phyloP scores from a whole-genome alignment of 1,140 invertebrate genomes.

The Drosophila biarmipes region DNA sequence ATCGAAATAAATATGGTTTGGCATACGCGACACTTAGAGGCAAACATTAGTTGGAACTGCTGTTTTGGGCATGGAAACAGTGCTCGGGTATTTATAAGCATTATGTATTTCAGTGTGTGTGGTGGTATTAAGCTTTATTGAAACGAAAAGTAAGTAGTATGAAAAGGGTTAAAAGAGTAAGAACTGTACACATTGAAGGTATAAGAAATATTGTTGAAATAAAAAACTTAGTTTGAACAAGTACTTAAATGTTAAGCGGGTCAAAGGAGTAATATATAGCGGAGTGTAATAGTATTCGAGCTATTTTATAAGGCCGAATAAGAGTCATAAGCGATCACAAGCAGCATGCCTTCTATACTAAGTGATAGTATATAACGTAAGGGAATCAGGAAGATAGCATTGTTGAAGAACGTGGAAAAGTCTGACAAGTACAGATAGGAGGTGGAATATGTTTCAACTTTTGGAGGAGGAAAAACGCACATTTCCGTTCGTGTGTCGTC shows the following conservation, averaged over 20 bases:
- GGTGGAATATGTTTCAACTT: conserved; percentile 25
- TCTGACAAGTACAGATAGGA: conserved; percentile 19
- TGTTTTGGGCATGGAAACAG: conserved; percentile 2
- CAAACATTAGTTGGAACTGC: conserved; percentile 32
- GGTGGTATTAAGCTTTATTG: background rate
- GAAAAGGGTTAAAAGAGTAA: background rate
- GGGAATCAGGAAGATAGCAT: conserved; percentile 18
- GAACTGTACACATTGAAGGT: background rate
- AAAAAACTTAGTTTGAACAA: too few species aligned
- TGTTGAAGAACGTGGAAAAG: conserved; percentile 22
- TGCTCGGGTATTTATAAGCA: conserved; percentile 17
- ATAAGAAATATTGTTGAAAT: background rate
- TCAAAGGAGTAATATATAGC: conserved; percentile 8
- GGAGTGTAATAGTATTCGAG: background rate
- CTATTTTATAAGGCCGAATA: conserved; percentile 6
- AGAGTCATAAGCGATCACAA: conserved; percentile 55
- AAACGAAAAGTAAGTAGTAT: background rate
- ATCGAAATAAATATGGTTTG: conserved; percentile 8
- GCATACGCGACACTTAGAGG: conserved; percentile 60
- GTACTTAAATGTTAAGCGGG: too few species aligned
- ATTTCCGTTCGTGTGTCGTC: conserved; percentile 48
- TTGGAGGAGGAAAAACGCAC: conserved; percentile 57
- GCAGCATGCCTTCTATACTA: conserved; percentile 61
- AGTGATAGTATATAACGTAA: conserved; percentile 15
- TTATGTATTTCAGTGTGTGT: conserved; percentile 12